Evolutionary conservation across 2,888 invertebrate genomes (phyloP).

Genomic region (Arrhopalites spinosus): DNA sequence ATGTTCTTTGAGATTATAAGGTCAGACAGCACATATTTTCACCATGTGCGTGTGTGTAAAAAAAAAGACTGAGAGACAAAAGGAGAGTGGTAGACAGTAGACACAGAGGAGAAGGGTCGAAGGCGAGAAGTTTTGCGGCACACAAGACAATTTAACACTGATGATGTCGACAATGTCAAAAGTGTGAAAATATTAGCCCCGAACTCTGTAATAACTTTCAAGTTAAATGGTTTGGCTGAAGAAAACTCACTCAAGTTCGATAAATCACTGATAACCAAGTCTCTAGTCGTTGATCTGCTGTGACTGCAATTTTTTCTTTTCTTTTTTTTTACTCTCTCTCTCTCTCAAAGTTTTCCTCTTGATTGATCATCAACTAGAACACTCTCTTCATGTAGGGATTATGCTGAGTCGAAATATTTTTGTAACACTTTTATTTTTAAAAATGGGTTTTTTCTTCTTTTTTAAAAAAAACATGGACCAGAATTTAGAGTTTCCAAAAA

Average conservation of each 20-base stretch:
- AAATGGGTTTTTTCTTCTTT: neutral
- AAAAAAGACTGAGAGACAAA: too few relatives aligned
- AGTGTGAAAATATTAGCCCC: slow-evolving; percentile 38
- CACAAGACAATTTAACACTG: slow-evolving; percentile 33
- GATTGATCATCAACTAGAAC: slow-evolving; percentile 9
- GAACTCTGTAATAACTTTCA: slow-evolving; percentile 35
- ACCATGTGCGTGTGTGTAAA: neutral
- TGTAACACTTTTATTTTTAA: slow-evolving; percentile 1
- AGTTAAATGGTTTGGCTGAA: slow-evolving; percentile 31
- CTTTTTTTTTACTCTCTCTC: neutral
- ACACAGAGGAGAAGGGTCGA: neutral
- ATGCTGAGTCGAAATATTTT: neutral
- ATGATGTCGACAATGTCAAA: slow-evolving; percentile 32
- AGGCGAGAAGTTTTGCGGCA: slow-evolving; percentile 16
- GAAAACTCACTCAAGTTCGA: slow-evolving; percentile 15
- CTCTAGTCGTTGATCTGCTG: slow-evolving; percentile 18
- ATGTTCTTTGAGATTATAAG: slow-evolving; percentile 19
- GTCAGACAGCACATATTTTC: neutral
- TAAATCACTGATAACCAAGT: neutral
- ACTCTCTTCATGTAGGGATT: slow-evolving; percentile 1
- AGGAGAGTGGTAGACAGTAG: neutral
- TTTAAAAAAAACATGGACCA: neutral
- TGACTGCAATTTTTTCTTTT: slow-evolving; percentile 26
- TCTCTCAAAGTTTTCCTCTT: slow-evolving; percentile 30
- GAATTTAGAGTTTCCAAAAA: too few relatives aligned